These are phyloP conservation scores for Cossypha polioptera DNA, from an alignment of 2,797 vertebrate genomes.

Conservation along the genomic window DNA sequence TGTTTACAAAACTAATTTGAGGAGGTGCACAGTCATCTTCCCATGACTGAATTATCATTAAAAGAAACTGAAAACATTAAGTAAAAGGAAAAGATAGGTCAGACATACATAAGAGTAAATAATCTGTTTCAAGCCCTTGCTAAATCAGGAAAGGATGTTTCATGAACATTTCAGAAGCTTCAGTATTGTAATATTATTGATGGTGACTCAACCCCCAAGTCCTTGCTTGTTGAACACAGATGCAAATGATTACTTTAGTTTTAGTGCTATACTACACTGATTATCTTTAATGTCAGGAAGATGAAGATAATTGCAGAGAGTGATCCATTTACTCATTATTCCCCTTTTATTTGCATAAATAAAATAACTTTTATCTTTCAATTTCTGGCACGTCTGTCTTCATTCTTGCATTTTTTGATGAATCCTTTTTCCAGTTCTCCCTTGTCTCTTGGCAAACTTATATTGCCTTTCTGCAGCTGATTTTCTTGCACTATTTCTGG, in stretches of 20 bases:
- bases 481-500: background rate
- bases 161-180: background rate
- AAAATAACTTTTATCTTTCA: background rate
- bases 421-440: background rate
- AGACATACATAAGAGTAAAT: background rate
- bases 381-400: background rate
- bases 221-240: background rate
- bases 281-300: background rate
- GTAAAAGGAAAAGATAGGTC: background rate
- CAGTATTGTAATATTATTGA: rapidly evolving
- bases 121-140: background rate
- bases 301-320: background rate
- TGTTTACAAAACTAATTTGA: background rate
- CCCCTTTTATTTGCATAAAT: background rate
- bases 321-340: background rate
- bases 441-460: background rate
- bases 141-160: background rate
- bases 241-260: background rate
- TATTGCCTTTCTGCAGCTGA: background rate
- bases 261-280: background rate
- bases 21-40: background rate
- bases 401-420: background rate
- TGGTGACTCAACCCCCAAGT: background rate
- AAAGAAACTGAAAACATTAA: background rate
- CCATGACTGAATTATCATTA: background rate